Evolutionary conservation across 2,888 invertebrate genomes (phyloP), one percentile per base, ranked within the genome.

Genomic region (Leptogaster cylindrica): DNA sequence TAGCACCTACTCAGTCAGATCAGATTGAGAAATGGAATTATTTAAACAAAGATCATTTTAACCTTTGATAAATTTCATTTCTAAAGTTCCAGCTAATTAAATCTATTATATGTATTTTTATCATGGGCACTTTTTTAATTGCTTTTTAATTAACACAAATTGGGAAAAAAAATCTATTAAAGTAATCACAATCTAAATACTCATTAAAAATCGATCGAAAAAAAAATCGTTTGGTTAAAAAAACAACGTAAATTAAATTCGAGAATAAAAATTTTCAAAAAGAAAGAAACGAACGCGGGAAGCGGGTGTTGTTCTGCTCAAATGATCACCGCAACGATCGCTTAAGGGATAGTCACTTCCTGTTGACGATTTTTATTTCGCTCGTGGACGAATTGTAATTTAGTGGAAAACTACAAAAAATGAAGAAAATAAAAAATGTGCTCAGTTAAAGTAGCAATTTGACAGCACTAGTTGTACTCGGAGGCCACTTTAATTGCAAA

Each of bases 331-430:
- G 64, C 52, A 39, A 28, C 36, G 36, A 51, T 65, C 51, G 41
- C 48, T 65, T 51, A 52, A 70, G 68, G 70, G 70, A 68, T 63
- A 50, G 70, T 70, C 70, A 70, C 55, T 70, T 70, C 70, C 70
- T 70, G 70, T 66, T 66, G 66, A 33, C n/a, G 33, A 27, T 51
- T 41, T 44, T 52, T 52, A 28, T 61, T 28, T 61, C 61, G 61
- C 27, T 44, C 18, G 61, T 44, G 44, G 27, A 39, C 28, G 44
- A n/a, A n/a, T 61, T 36, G 55, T 55, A 33, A 36, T 55, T 36
- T 55, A 14, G 36, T 28, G 52, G 4, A 7, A n/a, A 16, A 41
- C 16, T 31, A 1, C 7, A 31, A 31, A 31, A 31, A 31, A n/a
- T n/a, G n/a, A n/a, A n/a, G n/a, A n/a, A n/a, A n/a, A n/a, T n/a